phyloP scores from a whole-genome alignment of 1,140 invertebrate genomes.

The Gryllus bimaculatus region DNA sequence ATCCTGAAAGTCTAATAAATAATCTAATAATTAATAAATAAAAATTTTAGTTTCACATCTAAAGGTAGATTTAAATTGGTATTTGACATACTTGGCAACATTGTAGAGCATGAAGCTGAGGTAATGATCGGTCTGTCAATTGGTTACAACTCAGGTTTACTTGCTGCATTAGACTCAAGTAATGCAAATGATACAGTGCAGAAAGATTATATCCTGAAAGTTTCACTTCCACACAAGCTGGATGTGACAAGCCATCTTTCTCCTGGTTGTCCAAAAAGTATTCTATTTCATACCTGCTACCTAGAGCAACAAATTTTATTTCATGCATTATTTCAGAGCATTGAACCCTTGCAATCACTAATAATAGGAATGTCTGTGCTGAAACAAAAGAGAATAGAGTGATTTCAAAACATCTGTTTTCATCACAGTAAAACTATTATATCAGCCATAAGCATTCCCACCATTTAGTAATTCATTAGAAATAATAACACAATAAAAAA shows the following conservation, averaged over 20 bases:
- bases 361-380: too few relatives aligned
- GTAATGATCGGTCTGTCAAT: constrained; percentile 30
- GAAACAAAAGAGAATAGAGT: too few relatives aligned
- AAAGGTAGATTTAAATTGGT: not conserved
- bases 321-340: too few relatives aligned
- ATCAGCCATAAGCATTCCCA: too few relatives aligned
- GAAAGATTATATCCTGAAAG: constrained; percentile 32
- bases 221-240: constrained; percentile 21
- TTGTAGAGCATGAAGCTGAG: constrained; percentile 33
- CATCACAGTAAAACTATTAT: too few relatives aligned
- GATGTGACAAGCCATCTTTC: constrained; percentile 19
- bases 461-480: too few relatives aligned
- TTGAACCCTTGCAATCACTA: too few relatives aligned
- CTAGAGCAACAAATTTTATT: constrained; percentile 30
- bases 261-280: constrained; percentile 37
- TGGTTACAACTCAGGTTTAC: constrained; percentile 33
- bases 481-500: too few relatives aligned
- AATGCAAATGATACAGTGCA: constrained; percentile 39
- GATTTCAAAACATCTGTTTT: too few relatives aligned
- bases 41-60: not conserved
- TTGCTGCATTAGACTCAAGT: constrained; percentile 37
- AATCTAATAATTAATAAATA: not conserved
- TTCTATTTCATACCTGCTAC: constrained; percentile 50
- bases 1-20: not conserved
- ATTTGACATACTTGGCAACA: constrained; percentile 26